Evolutionary conservation across 2,888 invertebrate species (phyloP), one percentile per base, ranked within the genome.

Genomic region (Ectropis crepuscularia): DNA sequence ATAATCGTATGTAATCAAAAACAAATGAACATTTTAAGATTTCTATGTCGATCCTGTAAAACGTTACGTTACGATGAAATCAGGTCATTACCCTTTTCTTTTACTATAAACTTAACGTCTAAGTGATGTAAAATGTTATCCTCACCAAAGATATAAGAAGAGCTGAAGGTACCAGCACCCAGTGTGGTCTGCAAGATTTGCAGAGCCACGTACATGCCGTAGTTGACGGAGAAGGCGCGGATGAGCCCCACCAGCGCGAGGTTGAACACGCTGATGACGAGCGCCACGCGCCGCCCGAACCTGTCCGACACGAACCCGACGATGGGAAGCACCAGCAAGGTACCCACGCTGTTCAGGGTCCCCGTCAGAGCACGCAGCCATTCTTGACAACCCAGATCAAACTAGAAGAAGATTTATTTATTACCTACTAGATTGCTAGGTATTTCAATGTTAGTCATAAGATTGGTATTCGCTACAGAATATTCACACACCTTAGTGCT

Each of bases 331-430:
- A 95, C 95, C 58, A 96, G 85, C 65, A 96, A 93, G 55, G 95
- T 95, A 2, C 96, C 96, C 49, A 95, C 85, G 74, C 95, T 96
- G 83, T 94, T 95, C 1, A 96, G 86, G 2, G 96, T 96, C 2
- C 96, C 96, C 5, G 96, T 94, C 68, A 96, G 79, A 0, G 95
- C 94, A 51, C 96, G 88, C 74, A 95, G 94, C 96, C 96, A 96
- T 67, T 95, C 93, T 61, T 94, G 92, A 71, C 96, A 96, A 10
- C 94, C 94, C 5, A 96, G 82, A 71, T 93, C 89, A 76, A 95
- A 96, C 96, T 96, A 79, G 6, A 39, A 36, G 12, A 89, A 88
- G 46, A 10, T 37, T 39, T 65, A 37, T 41, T 46, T 28, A 43
- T 11, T 61, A n/a, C n/a, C 48, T 37, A 59, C 2, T 11, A 45